Evolutionary conservation across 2,113 vertebrate species (phyloP), one percentile per base, ranked within the genome.

Genomic region (Gobius niger): DNA sequence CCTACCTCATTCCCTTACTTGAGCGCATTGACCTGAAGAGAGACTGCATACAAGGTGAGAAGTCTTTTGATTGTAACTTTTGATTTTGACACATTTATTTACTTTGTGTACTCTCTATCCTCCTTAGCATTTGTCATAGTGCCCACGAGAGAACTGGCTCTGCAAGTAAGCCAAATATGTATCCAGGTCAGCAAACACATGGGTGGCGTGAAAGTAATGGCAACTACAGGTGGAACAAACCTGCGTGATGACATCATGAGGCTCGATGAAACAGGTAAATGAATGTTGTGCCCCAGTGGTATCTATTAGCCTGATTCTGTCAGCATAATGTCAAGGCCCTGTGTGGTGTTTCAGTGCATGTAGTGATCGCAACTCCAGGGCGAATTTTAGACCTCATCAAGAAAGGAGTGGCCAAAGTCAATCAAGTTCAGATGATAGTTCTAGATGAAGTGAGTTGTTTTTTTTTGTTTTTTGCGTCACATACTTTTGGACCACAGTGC

Each of bases 1-100:
- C 97, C 96, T 99, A 99, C 97, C 98, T 99, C 96, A 99, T 99
- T 94, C 98, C 98, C 93, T 96, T 99, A 97, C 96, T 99, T 96
- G 98, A 99, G 96, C 94, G 98, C 80, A 97, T 99, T 88, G 98
- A 99, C 95, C 95, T 99, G 92, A 99, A 99, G 94, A 98, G 91
- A 93, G 96, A 98, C 92, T 96, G 94, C 90, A 98, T 99, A 94
- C 98, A 99, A 96, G 98, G 98, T 98, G 75, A 90, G 92, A 5
- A 44, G 5, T 5, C 16, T 47, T 2, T 13, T 57, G 46, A 9
- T 9, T 19, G 51, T 10, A 50, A 14, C 11, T 13, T 6, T 14
- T 2, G 5, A 50, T 14, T 14, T 13, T 18, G 10, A 46, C 44
- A 46, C n/a, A 1, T 63, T 44, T 61, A 4, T 42, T 44, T 62